Evolutionary conservation across 2,113 vertebrate genomes (phyloP).

Genomic region (Ammodramus savannarum): DNA sequence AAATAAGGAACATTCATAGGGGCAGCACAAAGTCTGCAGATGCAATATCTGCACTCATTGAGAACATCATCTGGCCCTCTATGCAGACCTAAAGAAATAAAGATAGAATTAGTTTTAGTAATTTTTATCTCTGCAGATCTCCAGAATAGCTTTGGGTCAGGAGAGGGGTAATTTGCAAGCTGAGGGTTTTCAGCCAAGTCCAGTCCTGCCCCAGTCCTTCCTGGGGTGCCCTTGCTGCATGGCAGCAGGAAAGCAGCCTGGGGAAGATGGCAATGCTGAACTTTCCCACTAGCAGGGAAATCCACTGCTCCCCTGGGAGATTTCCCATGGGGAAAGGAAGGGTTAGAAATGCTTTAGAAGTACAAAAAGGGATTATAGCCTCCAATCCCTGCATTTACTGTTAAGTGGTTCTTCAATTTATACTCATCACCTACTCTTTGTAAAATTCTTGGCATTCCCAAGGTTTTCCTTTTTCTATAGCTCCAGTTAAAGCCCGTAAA

Average conservation of each 20-base stretch:
- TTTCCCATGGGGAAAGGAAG: neutral
- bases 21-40: neutral
- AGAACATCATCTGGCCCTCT: neutral
- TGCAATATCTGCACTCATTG: neutral
- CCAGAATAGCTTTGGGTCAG: neutral
- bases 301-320: neutral
- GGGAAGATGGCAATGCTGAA: neutral
- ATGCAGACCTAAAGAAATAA: neutral
- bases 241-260: neutral
- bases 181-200: neutral
- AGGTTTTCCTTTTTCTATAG: neutral
- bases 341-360: neutral
- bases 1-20: neutral
- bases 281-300: neutral
- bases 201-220: neutral
- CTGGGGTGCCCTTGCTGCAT: fast-evolving
- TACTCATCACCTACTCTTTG: neutral
- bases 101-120: neutral
- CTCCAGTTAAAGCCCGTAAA: neutral
- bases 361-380: neutral
- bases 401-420: neutral
- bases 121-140: neutral
- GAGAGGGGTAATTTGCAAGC: neutral
- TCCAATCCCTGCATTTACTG: neutral
- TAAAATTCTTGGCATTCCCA: neutral